Conservation (phyloP, 1,140 invertebrate genomes). For the Zaprionus vittiger region DNA sequence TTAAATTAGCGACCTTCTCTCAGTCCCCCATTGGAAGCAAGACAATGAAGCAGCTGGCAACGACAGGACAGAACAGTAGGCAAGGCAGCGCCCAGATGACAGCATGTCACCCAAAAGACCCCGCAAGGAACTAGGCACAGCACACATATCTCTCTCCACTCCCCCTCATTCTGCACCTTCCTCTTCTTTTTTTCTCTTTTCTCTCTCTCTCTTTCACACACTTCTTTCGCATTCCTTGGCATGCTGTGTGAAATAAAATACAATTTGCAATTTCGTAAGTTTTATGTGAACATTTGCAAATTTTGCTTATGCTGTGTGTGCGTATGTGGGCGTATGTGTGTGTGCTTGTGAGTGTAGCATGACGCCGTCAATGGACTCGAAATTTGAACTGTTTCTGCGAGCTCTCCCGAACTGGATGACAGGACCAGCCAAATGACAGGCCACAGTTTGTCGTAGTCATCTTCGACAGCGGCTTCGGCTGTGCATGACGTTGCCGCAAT, state of each 20-base stretch:
- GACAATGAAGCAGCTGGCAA: slow-evolving; percentile 31
- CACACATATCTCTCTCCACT: background rate
- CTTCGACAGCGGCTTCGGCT: slow-evolving; percentile 36
- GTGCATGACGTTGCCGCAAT: slow-evolving; percentile 48
- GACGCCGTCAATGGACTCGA: slow-evolving; percentile 36
- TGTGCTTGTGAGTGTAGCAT: slow-evolving; percentile 34
- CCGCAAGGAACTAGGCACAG: background rate
- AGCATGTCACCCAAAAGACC: slow-evolving; percentile 28
- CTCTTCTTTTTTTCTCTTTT: background rate
- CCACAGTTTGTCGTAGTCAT: background rate
- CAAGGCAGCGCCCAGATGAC: slow-evolving; percentile 39
- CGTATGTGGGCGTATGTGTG: background rate
- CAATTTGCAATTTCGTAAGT: slow-evolving; percentile 77
- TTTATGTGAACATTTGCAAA: slow-evolving; percentile 75
- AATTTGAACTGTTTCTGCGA: slow-evolving; percentile 8
- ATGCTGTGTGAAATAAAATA: slow-evolving; percentile 28
- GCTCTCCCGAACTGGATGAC: background rate
- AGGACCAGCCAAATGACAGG: slow-evolving; percentile 4
- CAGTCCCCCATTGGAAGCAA: background rate
- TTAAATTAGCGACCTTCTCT: slow-evolving; percentile 67
- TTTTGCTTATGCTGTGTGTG: slow-evolving; percentile 62
- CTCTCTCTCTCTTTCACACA: background rate
- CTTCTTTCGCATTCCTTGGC: slow-evolving; percentile 2
- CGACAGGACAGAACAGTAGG: slow-evolving; percentile 53
- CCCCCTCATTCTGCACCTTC: background rate